Base-by-base conservation (phyloP, 2,113 vertebrate species). In the Corythornis cristatus region DNA sequence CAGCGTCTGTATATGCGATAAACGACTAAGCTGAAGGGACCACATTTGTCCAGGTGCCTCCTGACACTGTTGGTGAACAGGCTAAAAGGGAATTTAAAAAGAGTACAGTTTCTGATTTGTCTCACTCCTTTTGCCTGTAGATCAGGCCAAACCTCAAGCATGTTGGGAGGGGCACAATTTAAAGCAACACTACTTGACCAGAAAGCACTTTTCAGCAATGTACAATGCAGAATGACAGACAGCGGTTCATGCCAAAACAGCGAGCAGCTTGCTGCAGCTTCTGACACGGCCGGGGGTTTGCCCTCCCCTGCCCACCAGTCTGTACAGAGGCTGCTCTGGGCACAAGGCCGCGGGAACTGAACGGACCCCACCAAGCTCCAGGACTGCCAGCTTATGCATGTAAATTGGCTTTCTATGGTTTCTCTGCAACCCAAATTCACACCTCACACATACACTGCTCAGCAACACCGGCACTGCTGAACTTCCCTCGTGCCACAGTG, bases 61-160 rank as follows among this genome's bases (percentile, higher is more conserved):
- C 97, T 95, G 96, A 97, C 87, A 83, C 94, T 31, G 73, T 76
- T 90, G 96, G 97, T 97, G 60, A 97, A 95, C 95, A 95, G 97
- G 97, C 96, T 97, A 95, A 97, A 96, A 97, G 97, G 97, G 97
- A 97, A 98, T 97, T 97, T 84, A 56, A 96, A 95, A 97, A 97
- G 94, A 97, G 97, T 96, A 97, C 97, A 81, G 93, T 97, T 97
- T 98, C 96, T 94, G 96, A 97, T 97, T 98, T 94, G 89, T 97
- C 98, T 98, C 97, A 97, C 95, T 98, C 97, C 97, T 97, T 97
- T 97, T 98, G 98, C 98, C 98, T 98, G 97, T 95, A 98, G 93
- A 98, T 98, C 98, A 98, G 98, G 98, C 98, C 98, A 98, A 98
- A 98, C 98, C 97, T 96, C 98, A 98, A 98, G 98, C 98, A 98